Evolutionary conservation across 1,140 invertebrate genomes (phyloP).

Genomic region (Zeugodacus cucurbitae): DNA sequence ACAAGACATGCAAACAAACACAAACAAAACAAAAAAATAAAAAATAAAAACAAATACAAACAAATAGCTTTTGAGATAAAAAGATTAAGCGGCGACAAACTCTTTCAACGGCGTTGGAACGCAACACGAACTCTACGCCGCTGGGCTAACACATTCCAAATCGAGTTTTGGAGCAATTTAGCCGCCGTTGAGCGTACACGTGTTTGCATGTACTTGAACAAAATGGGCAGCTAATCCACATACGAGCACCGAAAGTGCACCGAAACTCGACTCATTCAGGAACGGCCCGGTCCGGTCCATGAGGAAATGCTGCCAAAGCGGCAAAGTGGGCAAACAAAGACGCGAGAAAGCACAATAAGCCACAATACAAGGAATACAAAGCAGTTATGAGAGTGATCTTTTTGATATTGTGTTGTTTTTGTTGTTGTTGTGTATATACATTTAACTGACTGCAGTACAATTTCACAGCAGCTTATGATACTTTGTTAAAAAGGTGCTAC

Average conservation of each 20-base stretch:
- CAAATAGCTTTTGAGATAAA: constrained; percentile 15
- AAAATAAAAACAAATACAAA: not conserved
- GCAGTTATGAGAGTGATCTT: not conserved
- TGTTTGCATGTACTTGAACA: not conserved
- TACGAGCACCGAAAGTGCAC: not conserved
- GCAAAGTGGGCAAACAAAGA: constrained; percentile 16
- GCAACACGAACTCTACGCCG: not conserved
- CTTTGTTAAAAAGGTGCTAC: constrained; percentile 29
- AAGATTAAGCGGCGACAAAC: not conserved
- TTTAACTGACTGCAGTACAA: not conserved
- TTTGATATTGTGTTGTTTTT: not conserved
- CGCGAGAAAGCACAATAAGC: not conserved
- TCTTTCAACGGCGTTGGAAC: not conserved
- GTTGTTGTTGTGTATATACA: not conserved
- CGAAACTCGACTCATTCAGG: not conserved
- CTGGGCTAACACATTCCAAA: not conserved
- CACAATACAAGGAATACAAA: constrained; percentile 11
- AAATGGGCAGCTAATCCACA: constrained; percentile 17
- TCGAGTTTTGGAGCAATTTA: not conserved
- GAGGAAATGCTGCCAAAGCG: not conserved
- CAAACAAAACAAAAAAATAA: not conserved
- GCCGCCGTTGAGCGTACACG: not conserved
- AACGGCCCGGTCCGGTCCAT: not conserved
- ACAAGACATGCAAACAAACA: not conserved
- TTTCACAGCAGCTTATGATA: constrained; percentile 20